Base-by-base conservation (phyloP, 2,888 invertebrate genomes). In the Pachycephus smyrnensis region DNA sequence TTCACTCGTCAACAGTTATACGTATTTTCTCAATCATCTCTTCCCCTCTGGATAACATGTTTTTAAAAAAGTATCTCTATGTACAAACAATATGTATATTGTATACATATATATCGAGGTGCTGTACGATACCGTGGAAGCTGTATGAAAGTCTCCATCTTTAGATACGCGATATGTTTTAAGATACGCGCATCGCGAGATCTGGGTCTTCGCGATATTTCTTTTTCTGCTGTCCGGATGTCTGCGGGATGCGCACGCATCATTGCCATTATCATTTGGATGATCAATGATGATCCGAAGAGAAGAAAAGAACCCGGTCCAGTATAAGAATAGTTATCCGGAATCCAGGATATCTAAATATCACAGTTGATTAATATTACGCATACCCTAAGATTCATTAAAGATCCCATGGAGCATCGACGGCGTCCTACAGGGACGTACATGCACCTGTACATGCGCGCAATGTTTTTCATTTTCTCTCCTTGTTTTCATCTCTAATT, bases 51-150 rank as follows among this genome's bases (percentile, higher is more conserved):
- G 55, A 55, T 76, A 84, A 86, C 79, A 82, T 84, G 84, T 83
- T 84, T 83, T 84, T 85, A 85, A 82, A 86, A 85, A 85, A 86
- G 77, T 87, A 87, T 84, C 81, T 83, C 76, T 82, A 84, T 88
- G 82, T 88, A 88, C 88, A 88, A 88, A 88, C 84, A 84, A 84
- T 84, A 84, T 82, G 84, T 82, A 79, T 76, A 81, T 33, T 68
- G 73, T 80, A 76, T 68, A 33, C 69, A 76, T 76, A 76, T 69
- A 75, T 68, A 77, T 69, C 2, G 9, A 55, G 55, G 55, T 55
- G 55, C 55, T 55, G 55, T 55, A 55, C 73, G 55, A 36, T 55
- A 55, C 55, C 55, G 55, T 55, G 55, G 55, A 55, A 55, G 55
- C 55, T 55, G 55, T 23, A 55, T 9, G 23, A 55, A 55, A 55